Conservation (phyloP, 2,888 invertebrate species). For the Allolobophora icterica region DNA sequence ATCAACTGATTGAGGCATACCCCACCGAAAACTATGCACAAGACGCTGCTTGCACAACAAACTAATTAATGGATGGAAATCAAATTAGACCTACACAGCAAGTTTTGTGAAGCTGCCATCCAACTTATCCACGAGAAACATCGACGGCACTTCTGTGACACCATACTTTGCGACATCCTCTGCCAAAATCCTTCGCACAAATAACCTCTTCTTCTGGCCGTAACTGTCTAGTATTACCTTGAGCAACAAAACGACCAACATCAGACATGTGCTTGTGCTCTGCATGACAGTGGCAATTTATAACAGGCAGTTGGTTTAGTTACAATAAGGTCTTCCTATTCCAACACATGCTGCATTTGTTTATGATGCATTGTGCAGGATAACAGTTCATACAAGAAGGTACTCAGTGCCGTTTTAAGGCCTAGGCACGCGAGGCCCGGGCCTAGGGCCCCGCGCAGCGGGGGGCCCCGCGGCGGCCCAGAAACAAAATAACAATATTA, state of each 20-base stretch:
- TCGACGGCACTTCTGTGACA: slow-evolving; percentile 54
- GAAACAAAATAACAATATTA: too few relatives aligned
- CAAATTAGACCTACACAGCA: slow-evolving; percentile 52
- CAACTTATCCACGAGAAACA: slow-evolving; percentile 55
- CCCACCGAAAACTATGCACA: neutral
- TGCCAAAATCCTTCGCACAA: slow-evolving; percentile 54
- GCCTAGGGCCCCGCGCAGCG: too few relatives aligned
- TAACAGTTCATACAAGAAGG: neutral
- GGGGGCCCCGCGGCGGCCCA: too few relatives aligned
- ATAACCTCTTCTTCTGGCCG: slow-evolving; percentile 47
- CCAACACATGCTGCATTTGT: neutral
- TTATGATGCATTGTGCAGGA: neutral
- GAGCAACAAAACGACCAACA: slow-evolving; percentile 55
- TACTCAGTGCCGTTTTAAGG: too few relatives aligned
- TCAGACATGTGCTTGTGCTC: neutral
- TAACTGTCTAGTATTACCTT: slow-evolving; percentile 58
- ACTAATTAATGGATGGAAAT: neutral
- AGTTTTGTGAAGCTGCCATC: slow-evolving; percentile 53
- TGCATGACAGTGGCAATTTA: neutral
- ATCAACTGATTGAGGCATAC: neutral
- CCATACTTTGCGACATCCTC: slow-evolving; percentile 55
- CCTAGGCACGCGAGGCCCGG: too few relatives aligned
- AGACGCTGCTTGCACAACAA: neutral
- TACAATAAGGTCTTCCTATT: neutral
- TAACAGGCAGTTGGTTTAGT: neutral